Evolutionary conservation across 2,797 vertebrate species (phyloP), one percentile per base, ranked within the genome.

Genomic region (Schizothorax lantsangensis): DNA sequence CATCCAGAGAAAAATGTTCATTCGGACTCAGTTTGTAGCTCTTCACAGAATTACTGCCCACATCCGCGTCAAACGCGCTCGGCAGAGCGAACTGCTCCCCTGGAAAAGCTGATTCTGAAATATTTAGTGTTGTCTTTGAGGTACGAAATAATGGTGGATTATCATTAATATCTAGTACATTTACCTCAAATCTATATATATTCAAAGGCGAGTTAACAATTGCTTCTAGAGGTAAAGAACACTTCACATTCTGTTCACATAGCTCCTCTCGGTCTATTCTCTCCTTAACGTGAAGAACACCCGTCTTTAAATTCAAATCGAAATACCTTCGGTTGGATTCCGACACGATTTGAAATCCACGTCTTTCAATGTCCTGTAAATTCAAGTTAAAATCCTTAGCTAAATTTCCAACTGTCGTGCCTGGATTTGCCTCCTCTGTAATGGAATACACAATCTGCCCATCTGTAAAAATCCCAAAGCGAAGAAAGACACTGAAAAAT

Each of bases 351-450:
- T 96, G 91, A 95, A 96, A 92, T 95, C 92, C 95, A 19, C 97
- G 93, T 0, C 93, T 91, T 87, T 95, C 95, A 93, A 98, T 84
- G 2, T 96, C 96, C 86, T 95, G 94, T 75, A 95, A 89, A 89
- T 97, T 97, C 54, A 98, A 89, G 68, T 95, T 96, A 84, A 98
- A 90, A 64, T 97, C 97, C 72, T 90, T 93, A 0, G 96, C 97
- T 85, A 98, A 94, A 92, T 96, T 96, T 84, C 97, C 97, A 91
- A 98, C 95, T 54, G 95, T 89, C 52, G 96, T 94, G 10, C 97
- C 97, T 3, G 82, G 94, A 6, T 93, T 95, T 87, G 95, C 92
- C 92, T 98, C 97, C 93, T 98, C 97, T 68, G 91, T 95, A 82
- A 97, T 92, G 0, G 96, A 95, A 91, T 97, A 98, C 5, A 94